Base-by-base conservation (phyloP, 2,888 invertebrate species). In the Palloptera scutellata region DNA sequence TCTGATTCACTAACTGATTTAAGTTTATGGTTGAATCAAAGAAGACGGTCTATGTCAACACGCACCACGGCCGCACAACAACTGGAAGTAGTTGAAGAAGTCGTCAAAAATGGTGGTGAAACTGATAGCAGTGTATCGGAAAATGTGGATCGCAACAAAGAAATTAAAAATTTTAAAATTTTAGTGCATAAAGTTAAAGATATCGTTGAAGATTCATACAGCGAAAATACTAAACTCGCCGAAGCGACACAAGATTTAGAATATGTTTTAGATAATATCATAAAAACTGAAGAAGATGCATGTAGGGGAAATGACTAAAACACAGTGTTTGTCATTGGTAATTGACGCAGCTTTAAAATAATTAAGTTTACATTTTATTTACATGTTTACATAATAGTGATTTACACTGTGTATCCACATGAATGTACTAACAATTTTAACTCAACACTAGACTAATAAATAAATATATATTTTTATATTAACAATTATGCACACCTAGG, bases 191-290 rank as follows among this genome's bases (percentile, higher is more conserved):
- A 83, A 73, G 85, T 85, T 8, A 84, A 81, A 66, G 85, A 85
- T 68, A 85, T 85, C 58, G 81, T 84, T 13, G 83, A 83, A 55
- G 85, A 85, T 61, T 83, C 85, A 1, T 83, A 83, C 54, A 84
- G 84, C 69, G 85, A 85, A 74, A 85, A 85, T 73, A 79, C 78
- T 9, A 83, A 84, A 55, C 72, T 85, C 2, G 82, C 85, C 43
- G 81, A 78, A 45, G 85, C 85, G 43, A 85, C 85, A 8, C 81
- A 83, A 61, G 81, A 84, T 68, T 77, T 85, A 58, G 85, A 85
- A 75, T 81, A 81, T 66, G 83, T 83, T 2, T 73, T 85, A 13
- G 85, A 85, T 71, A 80, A 76, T 57, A 84, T 85, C 12, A 84
- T 85, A 54, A 77, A 80, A 40, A 76, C 73, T 43, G 85, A 85